A percentile compares a stretch with the other conserved stretches of the same genome.
These are phyloP conservation scores for Thomomys bottae DNA, from an alignment of 2,113 vertebrate genomes.

Conservation along the genomic window DNA sequence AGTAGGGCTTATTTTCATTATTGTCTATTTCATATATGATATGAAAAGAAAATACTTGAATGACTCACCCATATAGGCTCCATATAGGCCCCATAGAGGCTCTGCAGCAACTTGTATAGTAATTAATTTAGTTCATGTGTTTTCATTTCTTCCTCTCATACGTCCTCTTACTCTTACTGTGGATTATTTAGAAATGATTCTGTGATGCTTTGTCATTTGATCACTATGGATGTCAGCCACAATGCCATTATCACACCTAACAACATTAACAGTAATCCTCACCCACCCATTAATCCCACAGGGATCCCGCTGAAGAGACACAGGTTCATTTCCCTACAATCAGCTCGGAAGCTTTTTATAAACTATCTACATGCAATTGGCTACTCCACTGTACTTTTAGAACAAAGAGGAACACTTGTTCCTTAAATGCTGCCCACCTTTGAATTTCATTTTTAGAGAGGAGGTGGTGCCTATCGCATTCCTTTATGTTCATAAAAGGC, in stretches of 20 bases:
- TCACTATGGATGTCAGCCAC: constrained; percentile 6
- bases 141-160: neutral
- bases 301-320: neutral
- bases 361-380: neutral
- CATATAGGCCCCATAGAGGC: neutral
- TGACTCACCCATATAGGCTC: neutral
- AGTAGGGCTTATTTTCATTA: constrained; percentile 12
- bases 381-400: neutral
- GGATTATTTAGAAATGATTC: neutral
- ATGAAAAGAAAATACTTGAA: neutral
- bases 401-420: constrained; percentile 2
- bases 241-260: neutral
- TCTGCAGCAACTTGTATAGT: neutral
- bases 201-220: neutral
- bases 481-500: neutral
- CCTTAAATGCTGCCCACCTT: neutral
- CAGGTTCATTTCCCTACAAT: neutral
- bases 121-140: neutral
- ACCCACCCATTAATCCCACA: neutral
- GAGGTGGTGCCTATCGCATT: neutral
- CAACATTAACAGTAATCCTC: neutral
- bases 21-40: neutral
- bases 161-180: no score
- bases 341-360: neutral
- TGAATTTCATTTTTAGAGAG: constrained; percentile 14